These are phyloP conservation scores for Agapornis roseicollis DNA, from an alignment of 2,113 vertebrate genomes.

Conservation along the genomic window DNA sequence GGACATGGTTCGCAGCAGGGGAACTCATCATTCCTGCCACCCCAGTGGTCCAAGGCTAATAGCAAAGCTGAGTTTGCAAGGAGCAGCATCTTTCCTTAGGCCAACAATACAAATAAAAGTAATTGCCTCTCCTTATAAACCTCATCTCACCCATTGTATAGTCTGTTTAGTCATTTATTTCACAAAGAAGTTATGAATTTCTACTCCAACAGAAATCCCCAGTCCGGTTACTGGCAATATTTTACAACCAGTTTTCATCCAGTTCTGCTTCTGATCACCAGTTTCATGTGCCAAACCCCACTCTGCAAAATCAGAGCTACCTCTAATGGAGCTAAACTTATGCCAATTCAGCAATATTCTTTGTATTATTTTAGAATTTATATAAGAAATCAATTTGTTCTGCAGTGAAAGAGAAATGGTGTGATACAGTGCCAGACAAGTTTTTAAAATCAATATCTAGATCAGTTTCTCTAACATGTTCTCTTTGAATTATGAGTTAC, in stretches of 20 bases:
- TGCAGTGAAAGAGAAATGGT: neutral
- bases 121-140: neutral
- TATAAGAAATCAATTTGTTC: neutral
- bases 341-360: neutral
- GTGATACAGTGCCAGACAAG: neutral
- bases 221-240: neutral
- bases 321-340: neutral
- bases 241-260: neutral
- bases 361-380: neutral
- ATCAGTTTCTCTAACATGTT: conserved; percentile 2
- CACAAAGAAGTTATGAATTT: neutral
- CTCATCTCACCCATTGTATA: neutral
- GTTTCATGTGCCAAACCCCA: neutral
- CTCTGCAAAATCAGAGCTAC: neutral
- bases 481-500: conserved; percentile 28
- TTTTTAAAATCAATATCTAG: conserved; percentile 17
- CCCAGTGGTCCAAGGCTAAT: neutral
- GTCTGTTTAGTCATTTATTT: neutral
- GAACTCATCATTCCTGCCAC: neutral
- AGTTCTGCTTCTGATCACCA: neutral
- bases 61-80: neutral
- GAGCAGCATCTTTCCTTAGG: neutral
- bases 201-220: neutral
- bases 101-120: neutral
- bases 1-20: neutral